A percentile compares a stretch with the other conserved stretches of the same genome.
These are phyloP conservation scores for Sympetrum striolatum DNA, from an alignment of 2,888 invertebrate genomes.

Conservation along the genomic window DNA sequence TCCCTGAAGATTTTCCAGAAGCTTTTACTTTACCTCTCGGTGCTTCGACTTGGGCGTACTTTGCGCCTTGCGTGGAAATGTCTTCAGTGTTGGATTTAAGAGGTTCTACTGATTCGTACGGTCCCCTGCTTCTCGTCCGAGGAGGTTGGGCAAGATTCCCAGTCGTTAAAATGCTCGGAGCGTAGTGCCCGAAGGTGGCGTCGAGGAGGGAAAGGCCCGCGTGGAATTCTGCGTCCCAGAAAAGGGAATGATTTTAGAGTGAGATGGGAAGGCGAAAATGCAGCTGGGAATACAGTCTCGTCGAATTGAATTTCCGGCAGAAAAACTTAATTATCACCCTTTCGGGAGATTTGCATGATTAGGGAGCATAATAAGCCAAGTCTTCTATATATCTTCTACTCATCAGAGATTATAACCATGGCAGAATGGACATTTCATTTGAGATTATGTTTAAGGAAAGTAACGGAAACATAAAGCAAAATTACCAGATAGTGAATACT, in stretches of 20 bases:
- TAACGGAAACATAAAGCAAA: no score
- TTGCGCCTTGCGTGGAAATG: neutral
- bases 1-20: neutral
- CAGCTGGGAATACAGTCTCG: no score
- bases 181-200: neutral
- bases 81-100: neutral
- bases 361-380: no score
- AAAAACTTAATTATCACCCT: no score
- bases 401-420: no score
- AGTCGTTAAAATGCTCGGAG: neutral
- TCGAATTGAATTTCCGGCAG: no score
- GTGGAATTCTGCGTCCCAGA: neutral
- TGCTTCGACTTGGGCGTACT: neutral
- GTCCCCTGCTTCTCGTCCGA: neutral
- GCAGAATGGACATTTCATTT: no score
- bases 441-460: no score
- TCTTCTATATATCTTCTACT: no score
- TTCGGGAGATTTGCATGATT: no score
- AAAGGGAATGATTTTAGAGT: neutral
- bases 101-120: neutral
- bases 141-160: neutral
- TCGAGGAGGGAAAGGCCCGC: neutral
- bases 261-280: neutral
- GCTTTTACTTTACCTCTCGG: neutral
- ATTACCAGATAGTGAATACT: no score